Evolutionary conservation across 2,113 vertebrate species (phyloP), one percentile per base, ranked within the genome.

Genomic region (Catharus fuscescens): DNA sequence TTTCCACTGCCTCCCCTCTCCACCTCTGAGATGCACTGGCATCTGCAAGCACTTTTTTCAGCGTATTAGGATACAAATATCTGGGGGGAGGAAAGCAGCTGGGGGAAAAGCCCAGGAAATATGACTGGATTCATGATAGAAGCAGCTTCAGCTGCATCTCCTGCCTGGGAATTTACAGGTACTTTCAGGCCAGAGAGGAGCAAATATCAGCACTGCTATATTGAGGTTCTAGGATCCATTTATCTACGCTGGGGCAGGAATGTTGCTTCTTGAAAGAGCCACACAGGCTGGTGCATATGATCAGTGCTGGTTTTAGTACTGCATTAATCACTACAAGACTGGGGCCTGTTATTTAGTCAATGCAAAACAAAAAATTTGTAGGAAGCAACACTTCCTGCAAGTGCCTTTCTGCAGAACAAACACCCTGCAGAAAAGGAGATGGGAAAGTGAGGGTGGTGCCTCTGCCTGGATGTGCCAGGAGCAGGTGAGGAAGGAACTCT

Each of bases 81-180:
- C 31, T 54, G 8, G 24, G 52, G 5, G 13, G 6, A 54, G 47
- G 11, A 80, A 92, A 88, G 48, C 31, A 82, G n/a, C 65, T 29
- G 4, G 14, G 59, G 50, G 50, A 31, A 71, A 89, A 70, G n/a
- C 34, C 4, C 6, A 48, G 29, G 45, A 79, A 70, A 47, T 70
- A 83, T 64, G 59, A 64, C n/a, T 84, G 70, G 25, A 56, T 61
- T 89, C 15, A 29, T 34, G 25, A 52, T 2, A 83, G 57, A 72
- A 88, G 36, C 66, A 87, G 69, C 26, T 90, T 73, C 84, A 93
- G 60, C 45, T 77, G 54, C 60, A 60, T 65, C 60, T 32, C 60
- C 64, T 92, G 53, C n/a, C 52, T 80, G 32, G 67, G 52, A 91
- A 95, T 93, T 94, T 84, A 96, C 61, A 79, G 86, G 52, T 44